Conservation (phyloP, 2,888 invertebrate genomes). For the Neoascia interrupta region DNA sequence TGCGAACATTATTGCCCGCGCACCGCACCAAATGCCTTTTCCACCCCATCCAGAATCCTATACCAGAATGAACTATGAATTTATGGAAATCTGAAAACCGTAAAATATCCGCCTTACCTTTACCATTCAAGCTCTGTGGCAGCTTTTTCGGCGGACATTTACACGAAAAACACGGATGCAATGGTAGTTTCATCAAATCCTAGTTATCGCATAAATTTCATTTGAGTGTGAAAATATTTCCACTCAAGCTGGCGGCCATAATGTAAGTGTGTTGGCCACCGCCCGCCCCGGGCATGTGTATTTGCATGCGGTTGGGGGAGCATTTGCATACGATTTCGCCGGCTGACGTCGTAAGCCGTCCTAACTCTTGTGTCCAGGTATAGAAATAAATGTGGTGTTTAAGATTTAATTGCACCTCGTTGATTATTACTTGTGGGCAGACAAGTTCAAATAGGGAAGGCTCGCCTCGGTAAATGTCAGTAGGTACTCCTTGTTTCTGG, state of each 20-base stretch:
- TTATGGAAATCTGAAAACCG: background rate
- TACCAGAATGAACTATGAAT: slow-evolving; percentile 7
- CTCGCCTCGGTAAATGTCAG: too few species aligned
- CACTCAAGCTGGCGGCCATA: too few species aligned
- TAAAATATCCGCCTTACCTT: slow-evolving; percentile 7
- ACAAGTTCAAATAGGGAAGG: too few species aligned
- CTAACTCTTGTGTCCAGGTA: background rate
- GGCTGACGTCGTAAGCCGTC: slow-evolving; percentile 13
- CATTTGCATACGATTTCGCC: slow-evolving; percentile 5
- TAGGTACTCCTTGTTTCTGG: too few species aligned
- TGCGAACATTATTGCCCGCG: too few species aligned
- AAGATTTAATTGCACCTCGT: slow-evolving; percentile 31
- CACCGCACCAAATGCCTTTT: background rate
- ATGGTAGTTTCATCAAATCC: slow-evolving; percentile 45
- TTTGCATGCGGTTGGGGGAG: slow-evolving; percentile 28
- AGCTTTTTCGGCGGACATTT: too few species aligned
- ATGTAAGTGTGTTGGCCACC: background rate
- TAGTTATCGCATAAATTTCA: slow-evolving; percentile 53
- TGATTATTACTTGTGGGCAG: slow-evolving; percentile 12
- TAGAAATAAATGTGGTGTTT: slow-evolving; percentile 32
- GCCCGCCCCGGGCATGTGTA: slow-evolving; percentile 5
- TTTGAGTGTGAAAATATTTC: slow-evolving; percentile 34
- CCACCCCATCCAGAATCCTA: background rate
- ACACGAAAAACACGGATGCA: too few species aligned
- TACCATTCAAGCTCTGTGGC: too few species aligned